Conservation (phyloP, 30 jellyfish, hydroid and myxozoan genomes). For the Aurelia sp. region DNA sequence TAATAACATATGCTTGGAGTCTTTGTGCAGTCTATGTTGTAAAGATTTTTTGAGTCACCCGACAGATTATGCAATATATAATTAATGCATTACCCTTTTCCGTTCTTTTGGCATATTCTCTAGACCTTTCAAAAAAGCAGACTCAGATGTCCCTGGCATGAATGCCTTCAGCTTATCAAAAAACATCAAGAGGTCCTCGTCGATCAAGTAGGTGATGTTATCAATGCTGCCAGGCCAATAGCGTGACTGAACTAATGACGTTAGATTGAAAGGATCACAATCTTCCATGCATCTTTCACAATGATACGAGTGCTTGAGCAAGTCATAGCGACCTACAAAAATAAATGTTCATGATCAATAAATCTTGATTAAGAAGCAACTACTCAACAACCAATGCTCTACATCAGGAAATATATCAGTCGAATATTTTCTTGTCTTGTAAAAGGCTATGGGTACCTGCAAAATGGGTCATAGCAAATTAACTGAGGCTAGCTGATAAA, state of each 20-base stretch:
- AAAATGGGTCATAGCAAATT: no score
- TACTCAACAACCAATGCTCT: no score
- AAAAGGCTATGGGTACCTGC: no score
- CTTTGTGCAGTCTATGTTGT: no score
- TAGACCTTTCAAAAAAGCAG: conserved; percentile 25
- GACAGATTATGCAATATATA: no score
- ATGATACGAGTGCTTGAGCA: not conserved
- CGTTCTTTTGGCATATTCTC: conserved; percentile 13
- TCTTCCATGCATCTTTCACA: conserved; percentile 32
- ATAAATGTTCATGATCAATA: no score
- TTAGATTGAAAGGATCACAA: conserved; percentile 28
- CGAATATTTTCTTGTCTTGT: no score
- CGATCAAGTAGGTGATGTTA: not conserved
- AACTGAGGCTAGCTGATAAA: no score
- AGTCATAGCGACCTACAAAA: conserved; percentile 33
- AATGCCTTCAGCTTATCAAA: conserved; percentile 27
- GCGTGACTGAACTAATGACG: conserved; percentile 17
- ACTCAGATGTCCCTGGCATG: conserved; percentile 66
- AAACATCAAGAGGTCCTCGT: conserved; percentile 22
- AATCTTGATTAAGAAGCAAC: no score
- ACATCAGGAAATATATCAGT: no score
- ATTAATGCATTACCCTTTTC: not conserved
- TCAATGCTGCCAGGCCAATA: conserved; percentile 58
- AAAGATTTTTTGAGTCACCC: no score
- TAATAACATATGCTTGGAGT: no score